Percentiles rank a stretch among this genome's conserved stretches.
Evolutionary conservation across 2,113 vertebrate species (phyloP).

Genomic region (Rhizomys pruinosus): DNA sequence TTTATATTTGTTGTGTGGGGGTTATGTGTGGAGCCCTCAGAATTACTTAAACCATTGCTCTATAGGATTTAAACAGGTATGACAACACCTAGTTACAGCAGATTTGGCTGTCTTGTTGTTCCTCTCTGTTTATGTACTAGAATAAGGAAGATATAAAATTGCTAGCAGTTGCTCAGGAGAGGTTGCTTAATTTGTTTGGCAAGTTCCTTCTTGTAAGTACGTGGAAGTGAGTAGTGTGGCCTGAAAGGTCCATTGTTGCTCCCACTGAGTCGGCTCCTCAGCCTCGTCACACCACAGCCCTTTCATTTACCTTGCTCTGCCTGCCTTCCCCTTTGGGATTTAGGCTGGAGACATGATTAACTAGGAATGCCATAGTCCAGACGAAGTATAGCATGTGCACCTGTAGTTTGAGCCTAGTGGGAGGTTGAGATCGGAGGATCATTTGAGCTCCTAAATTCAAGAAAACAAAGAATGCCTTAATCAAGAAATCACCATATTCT

Average conservation of each 20-base stretch:
- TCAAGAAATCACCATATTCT: not conserved
- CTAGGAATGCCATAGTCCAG: not conserved
- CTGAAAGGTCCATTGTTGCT: slow-evolving; percentile 54
- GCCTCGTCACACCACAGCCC: not conserved
- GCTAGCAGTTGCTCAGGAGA: not conserved
- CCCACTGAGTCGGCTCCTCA: not conserved
- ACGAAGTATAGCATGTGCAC: not conserved
- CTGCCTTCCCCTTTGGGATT: not conserved
- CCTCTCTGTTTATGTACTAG: not conserved
- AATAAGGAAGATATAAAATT: not conserved
- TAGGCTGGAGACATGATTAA: not conserved
- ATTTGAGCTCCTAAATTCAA: not conserved
- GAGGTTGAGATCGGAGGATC: not conserved
- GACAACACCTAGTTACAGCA: not conserved
- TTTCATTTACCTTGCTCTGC: not conserved
- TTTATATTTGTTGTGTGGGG: not conserved
- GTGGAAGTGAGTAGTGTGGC: slow-evolving; percentile 33
- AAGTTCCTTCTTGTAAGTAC: slow-evolving; percentile 63
- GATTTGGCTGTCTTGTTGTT: not conserved
- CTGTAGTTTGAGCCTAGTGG: not conserved
- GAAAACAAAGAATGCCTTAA: not conserved
- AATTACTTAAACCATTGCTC: slow-evolving; percentile 9
- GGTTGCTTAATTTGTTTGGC: slow-evolving; percentile 60
- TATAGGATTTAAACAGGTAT: slow-evolving; percentile 12
- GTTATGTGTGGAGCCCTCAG: not conserved